phyloP scores from a whole-genome alignment of 2,888 invertebrate genomes.

The Agonum fuliginosum region DNA sequence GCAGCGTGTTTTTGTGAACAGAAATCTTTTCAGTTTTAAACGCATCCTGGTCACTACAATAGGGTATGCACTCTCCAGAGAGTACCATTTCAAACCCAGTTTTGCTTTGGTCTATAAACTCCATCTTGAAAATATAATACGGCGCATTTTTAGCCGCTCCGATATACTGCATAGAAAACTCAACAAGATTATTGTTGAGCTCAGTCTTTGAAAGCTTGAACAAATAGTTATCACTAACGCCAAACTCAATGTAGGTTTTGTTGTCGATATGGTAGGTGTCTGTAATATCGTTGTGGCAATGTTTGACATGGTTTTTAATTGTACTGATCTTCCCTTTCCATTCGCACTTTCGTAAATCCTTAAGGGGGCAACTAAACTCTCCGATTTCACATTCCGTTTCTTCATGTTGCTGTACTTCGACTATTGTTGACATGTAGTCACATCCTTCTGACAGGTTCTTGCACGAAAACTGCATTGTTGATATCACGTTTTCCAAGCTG shows the following conservation, averaged over 20 bases:
- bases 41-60: not conserved
- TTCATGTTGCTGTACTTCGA: not conserved
- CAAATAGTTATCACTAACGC: not conserved
- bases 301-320: slow-evolving; percentile 21
- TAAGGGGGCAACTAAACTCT: not conserved
- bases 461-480: slow-evolving; percentile 13
- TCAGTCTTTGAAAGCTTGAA: not conserved
- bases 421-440: not conserved
- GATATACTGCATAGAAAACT: slow-evolving; percentile 29
- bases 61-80: slow-evolving; percentile 20
- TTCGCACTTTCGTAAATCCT: slow-evolving; percentile 13
- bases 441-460: slow-evolving; percentile 15
- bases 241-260: slow-evolving; percentile 7
- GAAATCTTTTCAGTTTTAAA: slow-evolving; percentile 28
- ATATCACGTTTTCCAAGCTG: slow-evolving; percentile 8
- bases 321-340: slow-evolving; percentile 12
- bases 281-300: not conserved
- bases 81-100: slow-evolving; percentile 1
- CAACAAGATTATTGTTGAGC: not conserved
- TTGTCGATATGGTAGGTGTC: not conserved
- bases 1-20: not conserved
- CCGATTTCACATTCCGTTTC: slow-evolving; percentile 24
- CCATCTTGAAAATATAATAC: slow-evolving; percentile 19
- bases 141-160: slow-evolving; percentile 5
- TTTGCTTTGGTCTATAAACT: slow-evolving; percentile 26